A percentile compares a stretch with the other conserved stretches of the same genome.
Conservation (phyloP, 2,888 invertebrate species). For the Standfussiana lucernea region DNA sequence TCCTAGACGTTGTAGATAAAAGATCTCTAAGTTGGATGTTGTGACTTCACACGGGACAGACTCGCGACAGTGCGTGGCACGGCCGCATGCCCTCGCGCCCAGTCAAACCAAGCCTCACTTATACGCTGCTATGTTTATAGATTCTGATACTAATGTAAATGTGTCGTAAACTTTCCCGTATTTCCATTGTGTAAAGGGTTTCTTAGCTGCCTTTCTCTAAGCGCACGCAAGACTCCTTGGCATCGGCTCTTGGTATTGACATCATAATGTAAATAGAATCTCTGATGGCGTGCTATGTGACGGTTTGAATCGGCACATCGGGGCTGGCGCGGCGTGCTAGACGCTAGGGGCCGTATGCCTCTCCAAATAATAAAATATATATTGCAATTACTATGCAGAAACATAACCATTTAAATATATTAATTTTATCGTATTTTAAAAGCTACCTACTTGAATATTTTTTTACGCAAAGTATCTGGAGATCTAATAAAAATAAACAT, state of each 20-base stretch:
- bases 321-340: conserved; percentile 14
- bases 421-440: conserved; percentile 62
- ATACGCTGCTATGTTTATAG: conserved; percentile 8
- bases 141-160: conserved; percentile 34
- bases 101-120: background rate
- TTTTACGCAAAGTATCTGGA: conserved; percentile 71
- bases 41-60: conserved; percentile 45
- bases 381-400: conserved; percentile 49
- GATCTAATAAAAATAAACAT: conserved; percentile 74
- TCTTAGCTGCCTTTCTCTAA: conserved; percentile 9
- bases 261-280: conserved; percentile 46
- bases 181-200: conserved; percentile 8
- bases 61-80: conserved; percentile 23
- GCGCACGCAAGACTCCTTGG: background rate
- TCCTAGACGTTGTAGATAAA: conserved; percentile 79
- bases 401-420: conserved; percentile 57
- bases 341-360: conserved; percentile 28
- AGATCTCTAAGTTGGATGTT: conserved; percentile 76
- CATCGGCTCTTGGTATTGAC: conserved; percentile 16
- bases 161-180: conserved; percentile 6
- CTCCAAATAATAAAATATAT: conserved; percentile 47
- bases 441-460: conserved; percentile 65
- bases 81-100: conserved; percentile 17
- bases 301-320: conserved; percentile 18
- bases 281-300: conserved; percentile 11